Evolutionary conservation across 1,140 invertebrate genomes (phyloP).

Genomic region (Heterodera schachtii): DNA sequence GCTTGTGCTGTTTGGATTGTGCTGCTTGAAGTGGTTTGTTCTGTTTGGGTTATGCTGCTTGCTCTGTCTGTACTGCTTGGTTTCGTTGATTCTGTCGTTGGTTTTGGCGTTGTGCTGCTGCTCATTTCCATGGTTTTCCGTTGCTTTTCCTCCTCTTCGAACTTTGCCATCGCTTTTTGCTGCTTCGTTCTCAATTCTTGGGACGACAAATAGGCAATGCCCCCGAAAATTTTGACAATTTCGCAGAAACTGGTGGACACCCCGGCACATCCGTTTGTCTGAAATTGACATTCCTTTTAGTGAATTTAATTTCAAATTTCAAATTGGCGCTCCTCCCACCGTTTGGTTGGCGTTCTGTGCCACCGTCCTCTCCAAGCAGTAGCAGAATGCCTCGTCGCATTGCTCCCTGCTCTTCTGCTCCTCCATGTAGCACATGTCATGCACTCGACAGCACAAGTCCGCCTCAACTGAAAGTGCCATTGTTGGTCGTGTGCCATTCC

Average conservation of each 20-base stretch:
- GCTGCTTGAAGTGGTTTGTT: constrained; percentile 25
- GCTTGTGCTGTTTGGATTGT: not conserved
- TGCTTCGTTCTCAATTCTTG: not conserved
- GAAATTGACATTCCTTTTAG: not conserved
- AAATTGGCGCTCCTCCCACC: not conserved
- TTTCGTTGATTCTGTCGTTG: constrained; percentile 25
- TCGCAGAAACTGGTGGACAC: constrained; percentile 30
- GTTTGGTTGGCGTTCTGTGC: constrained; percentile 9
- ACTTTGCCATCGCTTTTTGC: constrained; percentile 9
- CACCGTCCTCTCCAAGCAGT: constrained; percentile 36
- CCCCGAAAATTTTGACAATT: constrained; percentile 39
- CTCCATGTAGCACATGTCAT: constrained; percentile 41
- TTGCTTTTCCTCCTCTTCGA: constrained; percentile 2
- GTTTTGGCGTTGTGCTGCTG: constrained; percentile 13
- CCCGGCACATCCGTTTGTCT: constrained; percentile 11
- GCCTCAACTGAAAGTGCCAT: constrained; percentile 26
- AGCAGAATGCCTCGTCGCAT: constrained; percentile 36
- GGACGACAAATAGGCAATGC: constrained; percentile 28
- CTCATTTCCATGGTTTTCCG: not conserved
- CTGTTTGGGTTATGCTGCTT: constrained; percentile 7
- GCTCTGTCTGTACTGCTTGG: constrained; percentile 9
- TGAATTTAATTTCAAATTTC: not conserved
- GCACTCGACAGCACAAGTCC: constrained; percentile 34
- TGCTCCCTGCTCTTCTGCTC: constrained; percentile 23
- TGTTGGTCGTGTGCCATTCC: no score